These are phyloP conservation scores for Dendrocopos noguchii DNA, from an alignment of 2,113 vertebrate species.

Conservation along the genomic window DNA sequence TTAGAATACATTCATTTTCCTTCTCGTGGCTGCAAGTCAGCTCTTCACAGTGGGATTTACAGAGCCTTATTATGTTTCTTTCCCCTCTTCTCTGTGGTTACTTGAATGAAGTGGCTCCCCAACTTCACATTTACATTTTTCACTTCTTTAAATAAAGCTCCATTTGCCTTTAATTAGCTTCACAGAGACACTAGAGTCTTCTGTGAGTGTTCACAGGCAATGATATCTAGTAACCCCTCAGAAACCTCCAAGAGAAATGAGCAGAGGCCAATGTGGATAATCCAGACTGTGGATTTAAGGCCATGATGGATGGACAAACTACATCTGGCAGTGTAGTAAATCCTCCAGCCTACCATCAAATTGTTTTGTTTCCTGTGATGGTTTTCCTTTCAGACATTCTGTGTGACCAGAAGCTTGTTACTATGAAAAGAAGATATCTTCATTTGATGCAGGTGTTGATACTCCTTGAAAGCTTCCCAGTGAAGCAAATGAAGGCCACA, in stretches of 20 bases:
- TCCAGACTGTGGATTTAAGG: background rate
- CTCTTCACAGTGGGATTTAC: background rate
- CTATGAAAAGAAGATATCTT: background rate
- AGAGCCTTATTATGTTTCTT: background rate
- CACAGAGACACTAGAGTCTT: background rate
- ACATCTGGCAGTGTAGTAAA: background rate
- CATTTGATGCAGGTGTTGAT: background rate
- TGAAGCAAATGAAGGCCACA: background rate
- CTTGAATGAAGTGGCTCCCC: background rate
- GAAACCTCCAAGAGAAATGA: background rate
- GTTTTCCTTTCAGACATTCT: background rate
- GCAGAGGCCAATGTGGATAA: background rate
- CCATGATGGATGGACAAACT: background rate
- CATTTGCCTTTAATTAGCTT: background rate
- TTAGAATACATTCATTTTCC: background rate
- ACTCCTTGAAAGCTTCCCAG: background rate
- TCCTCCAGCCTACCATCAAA: background rate
- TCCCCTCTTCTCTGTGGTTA: background rate
- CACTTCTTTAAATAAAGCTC: background rate
- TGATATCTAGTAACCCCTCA: background rate
- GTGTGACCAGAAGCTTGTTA: background rate
- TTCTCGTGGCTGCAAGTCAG: background rate
- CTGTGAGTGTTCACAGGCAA: background rate
- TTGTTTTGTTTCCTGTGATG: background rate
- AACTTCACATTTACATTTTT: background rate